Percentiles rank a stretch among this genome's conserved stretches.
phyloP scores from a whole-genome alignment of 37 sponge, comb jelly and placozoan species.

The Cliona cf. orientalis region DNA sequence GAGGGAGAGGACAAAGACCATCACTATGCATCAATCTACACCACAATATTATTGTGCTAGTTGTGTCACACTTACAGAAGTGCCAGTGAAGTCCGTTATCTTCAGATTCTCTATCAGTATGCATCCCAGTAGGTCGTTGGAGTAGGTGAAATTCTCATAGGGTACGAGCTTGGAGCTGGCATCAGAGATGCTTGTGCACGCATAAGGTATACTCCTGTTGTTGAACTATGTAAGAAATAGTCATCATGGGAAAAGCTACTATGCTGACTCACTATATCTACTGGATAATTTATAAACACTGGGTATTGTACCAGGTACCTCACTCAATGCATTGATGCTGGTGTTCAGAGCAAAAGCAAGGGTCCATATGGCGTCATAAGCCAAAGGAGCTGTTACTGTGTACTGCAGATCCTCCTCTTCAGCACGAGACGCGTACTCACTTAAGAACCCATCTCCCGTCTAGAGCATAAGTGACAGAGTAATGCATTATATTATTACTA shows the following conservation, averaged over 20 bases:
- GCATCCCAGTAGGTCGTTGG: background rate
- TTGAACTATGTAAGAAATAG: too few relatives aligned
- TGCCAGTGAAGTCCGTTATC: background rate
- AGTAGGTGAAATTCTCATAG: slow-evolving; percentile 4
- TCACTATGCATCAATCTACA: background rate
- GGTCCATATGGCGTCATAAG: background rate
- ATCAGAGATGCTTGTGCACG: background rate
- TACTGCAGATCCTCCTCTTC: background rate
- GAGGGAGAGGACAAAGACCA: background rate
- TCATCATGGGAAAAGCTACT: too few relatives aligned
- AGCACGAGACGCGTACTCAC: background rate
- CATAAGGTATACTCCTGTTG: too few relatives aligned
- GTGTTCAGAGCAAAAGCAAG: slow-evolving; percentile 1
- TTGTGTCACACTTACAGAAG: background rate
- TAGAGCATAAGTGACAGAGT: background rate
- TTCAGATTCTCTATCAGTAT: background rate
- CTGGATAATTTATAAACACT: too few relatives aligned
- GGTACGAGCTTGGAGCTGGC: background rate
- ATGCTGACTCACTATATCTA: too few relatives aligned
- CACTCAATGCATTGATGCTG: background rate
- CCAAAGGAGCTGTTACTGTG: background rate
- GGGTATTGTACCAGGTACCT: too few relatives aligned
- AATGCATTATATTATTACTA: background rate
- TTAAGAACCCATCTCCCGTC: background rate
- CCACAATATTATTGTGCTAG: background rate